A percentile compares a stretch with the other conserved stretches of the same genome.
Conservation (phyloP, 2,888 invertebrate genomes). For the Mythimna impura region DNA sequence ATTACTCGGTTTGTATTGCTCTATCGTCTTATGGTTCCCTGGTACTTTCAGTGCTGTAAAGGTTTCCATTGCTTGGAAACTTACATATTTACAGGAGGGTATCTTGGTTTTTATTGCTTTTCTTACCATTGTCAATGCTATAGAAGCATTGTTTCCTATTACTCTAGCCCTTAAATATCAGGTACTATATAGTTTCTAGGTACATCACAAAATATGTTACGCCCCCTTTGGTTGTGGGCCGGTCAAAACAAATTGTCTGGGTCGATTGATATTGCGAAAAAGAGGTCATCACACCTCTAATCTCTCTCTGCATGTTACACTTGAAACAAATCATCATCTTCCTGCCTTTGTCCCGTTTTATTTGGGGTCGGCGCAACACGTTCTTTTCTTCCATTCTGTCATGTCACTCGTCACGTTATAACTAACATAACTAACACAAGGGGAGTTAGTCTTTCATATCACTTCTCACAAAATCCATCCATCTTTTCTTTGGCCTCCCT, state of each 20-base stretch:
- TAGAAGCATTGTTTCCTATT: background rate
- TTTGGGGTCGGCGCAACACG: too few species aligned
- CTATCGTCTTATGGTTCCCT: slow-evolving; percentile 12
- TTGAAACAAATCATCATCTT: too few species aligned
- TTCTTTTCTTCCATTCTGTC: too few species aligned
- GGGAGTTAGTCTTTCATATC: too few species aligned
- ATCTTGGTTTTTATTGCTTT: background rate
- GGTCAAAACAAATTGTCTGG: background rate
- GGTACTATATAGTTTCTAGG: too few species aligned
- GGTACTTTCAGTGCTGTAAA: background rate
- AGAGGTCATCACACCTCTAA: background rate
- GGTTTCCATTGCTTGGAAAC: background rate
- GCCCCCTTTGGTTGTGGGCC: slow-evolving; percentile 23
- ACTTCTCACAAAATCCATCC: too few species aligned
- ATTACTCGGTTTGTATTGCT: slow-evolving; percentile 17
- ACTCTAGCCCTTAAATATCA: background rate
- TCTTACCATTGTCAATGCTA: background rate
- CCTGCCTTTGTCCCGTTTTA: too few species aligned
- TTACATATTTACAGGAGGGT: background rate
- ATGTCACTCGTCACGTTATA: too few species aligned
- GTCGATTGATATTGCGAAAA: background rate
- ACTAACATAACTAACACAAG: too few species aligned
- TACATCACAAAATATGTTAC: background rate
- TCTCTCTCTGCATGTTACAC: background rate
- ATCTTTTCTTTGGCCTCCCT: too few species aligned